Base-by-base conservation (phyloP, 2,888 invertebrate species). In the Lepidonotus clava region DNA sequence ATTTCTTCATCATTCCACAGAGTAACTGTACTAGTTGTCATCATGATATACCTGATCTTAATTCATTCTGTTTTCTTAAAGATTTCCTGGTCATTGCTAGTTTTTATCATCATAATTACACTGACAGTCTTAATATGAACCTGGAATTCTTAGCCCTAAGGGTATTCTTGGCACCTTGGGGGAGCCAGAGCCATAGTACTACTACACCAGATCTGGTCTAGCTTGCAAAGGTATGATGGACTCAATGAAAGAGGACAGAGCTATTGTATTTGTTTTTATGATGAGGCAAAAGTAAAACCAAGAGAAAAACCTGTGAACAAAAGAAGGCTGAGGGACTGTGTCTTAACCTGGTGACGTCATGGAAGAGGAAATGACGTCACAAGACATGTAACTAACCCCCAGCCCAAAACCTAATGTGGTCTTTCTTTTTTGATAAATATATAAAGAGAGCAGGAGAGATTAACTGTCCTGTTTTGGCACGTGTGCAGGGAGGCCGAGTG, bases 261-360 rank as follows among this genome's bases (percentile, higher is more conserved):
- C 24, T 4, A 28, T 61, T n/a, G 61, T 11, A 61, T 61, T 61
- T 61, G 11, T 61, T 61, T 61, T 46, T 61, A 1, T 28, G 14
- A 24, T 11, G 24, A 61, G 5, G 24, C 2, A 28, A 61, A 61
- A 4, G 14, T 61, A 32, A 24, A 61, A 61, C 32, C 32, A 11
- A 14, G 5, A 14, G 56, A 5, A 56, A 56, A 8, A 8, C 56
- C 24, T 14, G 32, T 28, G 24, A 66, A 66, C 34, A 34, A 18
- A 36, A 71, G 36, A 34, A 11, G 5, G 71, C 71, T 14, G 38
- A 71, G 34, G 34, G 36, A 34, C n/a, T 71, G 71, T 71, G 71
- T 38, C 71, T 71, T 71, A 71, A 71, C 71, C 71, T 71, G 34
- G 38, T 38, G 71, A 71, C 71, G 71, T 71, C 71, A 71, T 34